phyloP scores from a whole-genome alignment of 2,113 vertebrate species.

The Salvelinus fontinalis region DNA sequence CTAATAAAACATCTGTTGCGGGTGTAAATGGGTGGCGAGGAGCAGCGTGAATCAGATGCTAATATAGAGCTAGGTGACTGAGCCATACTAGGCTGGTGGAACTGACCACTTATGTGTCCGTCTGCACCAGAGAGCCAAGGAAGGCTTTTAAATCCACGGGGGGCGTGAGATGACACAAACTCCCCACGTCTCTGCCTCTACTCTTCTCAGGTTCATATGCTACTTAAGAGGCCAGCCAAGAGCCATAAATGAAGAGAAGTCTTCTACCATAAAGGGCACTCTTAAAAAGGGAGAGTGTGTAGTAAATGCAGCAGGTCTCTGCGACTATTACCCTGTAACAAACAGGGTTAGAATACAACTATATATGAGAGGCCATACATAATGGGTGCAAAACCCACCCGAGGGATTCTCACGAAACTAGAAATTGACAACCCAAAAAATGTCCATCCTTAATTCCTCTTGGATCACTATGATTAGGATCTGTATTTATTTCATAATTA shows the following conservation, averaged over 20 bases:
- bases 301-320: constrained; percentile 54
- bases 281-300: constrained; percentile 50
- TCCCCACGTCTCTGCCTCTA: constrained; percentile 34
- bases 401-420: no score
- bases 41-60: neutral
- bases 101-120: constrained; percentile 16
- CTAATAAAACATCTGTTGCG: constrained; percentile 21
- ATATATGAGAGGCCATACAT: constrained; percentile 47
- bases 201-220: constrained; percentile 52
- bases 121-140: constrained; percentile 11
- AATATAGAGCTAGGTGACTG: neutral
- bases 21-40: constrained; percentile 14
- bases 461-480: no score
- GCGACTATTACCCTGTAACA: constrained; percentile 38
- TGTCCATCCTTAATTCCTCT: no score
- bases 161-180: constrained; percentile 35
- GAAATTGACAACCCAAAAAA: no score
- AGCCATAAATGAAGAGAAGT: constrained; percentile 68
- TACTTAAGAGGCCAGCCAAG: constrained; percentile 55
- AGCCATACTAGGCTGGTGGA: constrained; percentile 9
- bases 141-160: constrained; percentile 42
- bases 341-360: constrained; percentile 40
- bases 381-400: constrained; percentile 9
- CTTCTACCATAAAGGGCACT: constrained; percentile 60
- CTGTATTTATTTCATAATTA: no score